These are phyloP conservation scores for Hassar affinis DNA, from an alignment of 2,113 vertebrate species.

Conservation along the genomic window DNA sequence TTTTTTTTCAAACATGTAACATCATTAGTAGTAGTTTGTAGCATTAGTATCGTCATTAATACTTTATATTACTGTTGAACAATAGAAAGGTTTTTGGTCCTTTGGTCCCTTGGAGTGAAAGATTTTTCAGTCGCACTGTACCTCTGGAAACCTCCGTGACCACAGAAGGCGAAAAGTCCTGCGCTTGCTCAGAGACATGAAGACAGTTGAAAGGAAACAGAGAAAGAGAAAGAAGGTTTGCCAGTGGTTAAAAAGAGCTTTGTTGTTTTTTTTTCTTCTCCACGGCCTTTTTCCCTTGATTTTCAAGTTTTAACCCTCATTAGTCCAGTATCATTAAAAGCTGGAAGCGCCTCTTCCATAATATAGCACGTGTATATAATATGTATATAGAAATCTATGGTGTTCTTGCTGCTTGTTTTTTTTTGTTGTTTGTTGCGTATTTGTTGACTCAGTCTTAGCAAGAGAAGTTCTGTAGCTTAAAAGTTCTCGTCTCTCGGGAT, in stretches of 20 bases:
- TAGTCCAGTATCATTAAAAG: slow-evolving; percentile 79
- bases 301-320: slow-evolving; percentile 82
- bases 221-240: slow-evolving; percentile 72
- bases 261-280: slow-evolving; percentile 49
- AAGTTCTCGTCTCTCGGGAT: slow-evolving; percentile 56
- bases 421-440: slow-evolving; percentile 77
- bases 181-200: slow-evolving; percentile 72
- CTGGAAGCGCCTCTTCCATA: slow-evolving; percentile 75
- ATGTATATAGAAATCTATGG: slow-evolving; percentile 81
- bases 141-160: slow-evolving; percentile 76
- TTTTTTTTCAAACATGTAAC: slow-evolving; percentile 71
- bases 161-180: slow-evolving; percentile 70
- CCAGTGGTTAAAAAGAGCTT: slow-evolving; percentile 67
- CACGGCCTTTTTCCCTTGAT: slow-evolving; percentile 70
- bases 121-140: slow-evolving; percentile 76
- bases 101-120: slow-evolving; percentile 81
- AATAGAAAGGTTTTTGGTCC: slow-evolving; percentile 85
- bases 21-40: slow-evolving; percentile 77
- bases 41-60: slow-evolving; percentile 78
- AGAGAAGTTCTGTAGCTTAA: slow-evolving; percentile 74
- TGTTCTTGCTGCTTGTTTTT: slow-evolving; percentile 78
- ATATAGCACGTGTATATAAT: slow-evolving; percentile 74
- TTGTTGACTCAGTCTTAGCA: slow-evolving; percentile 78
- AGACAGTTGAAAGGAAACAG: slow-evolving; percentile 71
- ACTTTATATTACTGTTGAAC: slow-evolving; percentile 77